Evolutionary conservation across 1,140 invertebrate species (phyloP), one percentile per base, ranked within the genome.

Genomic region (Zelostemma sp.): DNA sequence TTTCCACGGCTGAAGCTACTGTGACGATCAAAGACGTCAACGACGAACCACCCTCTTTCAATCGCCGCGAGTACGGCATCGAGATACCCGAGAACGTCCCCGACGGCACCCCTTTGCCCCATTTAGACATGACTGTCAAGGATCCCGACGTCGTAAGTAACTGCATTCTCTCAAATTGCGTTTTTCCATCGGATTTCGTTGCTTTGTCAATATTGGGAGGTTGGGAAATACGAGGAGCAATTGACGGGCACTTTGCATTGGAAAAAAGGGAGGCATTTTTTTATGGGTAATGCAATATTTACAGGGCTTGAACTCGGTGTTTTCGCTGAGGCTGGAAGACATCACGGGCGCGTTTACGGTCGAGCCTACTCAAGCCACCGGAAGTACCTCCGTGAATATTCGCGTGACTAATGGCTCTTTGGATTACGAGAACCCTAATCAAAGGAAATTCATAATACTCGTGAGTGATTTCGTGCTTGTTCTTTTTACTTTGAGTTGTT

Each of bases 1-100:
- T 89, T 9, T 88, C 91, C 1, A 87, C 87, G 6, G 89, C 92
- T 0, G 89, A 91, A 38, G 91, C 94, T 6, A 94, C 90, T 0
- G 90, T 98, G 9, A 95, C 92, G 16, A 93, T 97, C 63, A 90
- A 91, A 75, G 96, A 97, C 84, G 94, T 97, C 0, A 98, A 98
- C 83, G 97, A 99, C 81, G 95, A 95, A 72, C 91, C 95, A 0
- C 97, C 97, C 0, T 85, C 86, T 11, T 95, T 95, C 81, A 93
- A 93, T 84, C 87, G 88, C 33, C 88, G 91, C 28, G 94, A 96
- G 77, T 96, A 95, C 81, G 88, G 86, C 35, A 92, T 95, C 5
- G 89, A 90, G 41, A 90, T 96, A 56, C 89, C 91, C 0, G 95
- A 97, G 80, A 95, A 95, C 73, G 90, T 94, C 1, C 89, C 91